Conservation (phyloP, 2,113 vertebrate genomes). For the Mesitornis unicolor region DNA sequence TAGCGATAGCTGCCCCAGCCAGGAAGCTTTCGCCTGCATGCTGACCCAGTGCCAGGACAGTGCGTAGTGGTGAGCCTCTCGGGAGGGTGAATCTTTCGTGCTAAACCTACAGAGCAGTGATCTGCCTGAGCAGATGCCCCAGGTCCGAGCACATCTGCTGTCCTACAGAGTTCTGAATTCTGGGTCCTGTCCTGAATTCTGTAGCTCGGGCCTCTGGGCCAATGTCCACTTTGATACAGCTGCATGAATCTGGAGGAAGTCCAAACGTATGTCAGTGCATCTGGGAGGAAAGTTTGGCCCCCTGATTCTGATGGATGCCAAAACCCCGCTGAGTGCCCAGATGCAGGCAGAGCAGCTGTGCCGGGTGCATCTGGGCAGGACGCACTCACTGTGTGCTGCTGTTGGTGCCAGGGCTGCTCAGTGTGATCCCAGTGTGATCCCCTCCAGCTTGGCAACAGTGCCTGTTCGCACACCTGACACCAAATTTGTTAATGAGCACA, state of each 20-base stretch:
- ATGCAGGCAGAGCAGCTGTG: background rate
- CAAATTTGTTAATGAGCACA: background rate
- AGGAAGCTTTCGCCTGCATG: accelerated
- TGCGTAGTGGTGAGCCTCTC: background rate
- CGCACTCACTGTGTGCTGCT: accelerated
- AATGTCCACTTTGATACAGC: conserved; percentile 10
- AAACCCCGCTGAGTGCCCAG: background rate
- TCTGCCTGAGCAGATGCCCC: background rate
- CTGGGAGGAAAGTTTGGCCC: background rate
- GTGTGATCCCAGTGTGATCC: background rate
- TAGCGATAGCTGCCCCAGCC: background rate
- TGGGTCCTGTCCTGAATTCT: background rate
- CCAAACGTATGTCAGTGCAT: background rate
- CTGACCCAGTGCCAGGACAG: background rate
- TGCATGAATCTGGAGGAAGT: conserved; percentile 20
- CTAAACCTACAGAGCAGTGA: background rate
- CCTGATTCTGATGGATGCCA: background rate
- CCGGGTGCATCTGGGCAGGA: background rate
- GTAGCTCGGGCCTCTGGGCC: conserved; percentile 5
- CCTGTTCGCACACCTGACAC: background rate
- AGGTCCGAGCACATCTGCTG: conserved; percentile 10
- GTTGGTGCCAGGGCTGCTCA: background rate
- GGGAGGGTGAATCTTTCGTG: background rate
- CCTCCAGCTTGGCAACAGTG: background rate
- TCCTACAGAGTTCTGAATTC: background rate